A percentile compares a stretch with the other conserved stretches of the same genome.
These are phyloP conservation scores for Hyperoodon ampullatus DNA, from an alignment of 2,113 vertebrate genomes.

Conservation along the genomic window DNA sequence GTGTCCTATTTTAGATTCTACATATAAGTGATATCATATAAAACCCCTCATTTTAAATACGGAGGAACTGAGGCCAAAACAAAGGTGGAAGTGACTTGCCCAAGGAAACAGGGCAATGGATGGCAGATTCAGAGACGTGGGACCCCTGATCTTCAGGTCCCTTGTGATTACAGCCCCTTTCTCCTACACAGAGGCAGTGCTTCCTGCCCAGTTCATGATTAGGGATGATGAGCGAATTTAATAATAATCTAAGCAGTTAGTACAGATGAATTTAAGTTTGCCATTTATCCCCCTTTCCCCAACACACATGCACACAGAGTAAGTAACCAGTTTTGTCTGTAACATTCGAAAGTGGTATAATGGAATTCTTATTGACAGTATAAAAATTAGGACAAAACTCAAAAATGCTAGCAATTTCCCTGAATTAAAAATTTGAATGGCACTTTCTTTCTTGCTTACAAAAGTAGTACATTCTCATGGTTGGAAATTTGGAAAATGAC, in stretches of 20 bases:
- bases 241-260: neutral
- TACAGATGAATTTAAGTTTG: neutral
- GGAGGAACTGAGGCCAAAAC: neutral
- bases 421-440: neutral
- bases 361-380: neutral
- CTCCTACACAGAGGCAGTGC: too few relatives aligned
- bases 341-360: neutral
- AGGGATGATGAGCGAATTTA: neutral
- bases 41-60: neutral
- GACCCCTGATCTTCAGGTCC: neutral
- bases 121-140: neutral
- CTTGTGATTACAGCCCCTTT: neutral
- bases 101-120: rapidly evolving
- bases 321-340: neutral
- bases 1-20: neutral
- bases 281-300: too few relatives aligned
- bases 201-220: neutral
- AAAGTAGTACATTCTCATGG: neutral
- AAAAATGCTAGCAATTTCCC: neutral
- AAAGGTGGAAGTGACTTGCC: neutral
- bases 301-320: neutral
- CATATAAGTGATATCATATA: neutral
- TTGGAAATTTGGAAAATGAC: conserved; percentile 9
- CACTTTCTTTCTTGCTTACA: neutral
- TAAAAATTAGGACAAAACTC: neutral